Conservation (phyloP, 2,113 vertebrate genomes). For the Urocitellus parryii region DNA sequence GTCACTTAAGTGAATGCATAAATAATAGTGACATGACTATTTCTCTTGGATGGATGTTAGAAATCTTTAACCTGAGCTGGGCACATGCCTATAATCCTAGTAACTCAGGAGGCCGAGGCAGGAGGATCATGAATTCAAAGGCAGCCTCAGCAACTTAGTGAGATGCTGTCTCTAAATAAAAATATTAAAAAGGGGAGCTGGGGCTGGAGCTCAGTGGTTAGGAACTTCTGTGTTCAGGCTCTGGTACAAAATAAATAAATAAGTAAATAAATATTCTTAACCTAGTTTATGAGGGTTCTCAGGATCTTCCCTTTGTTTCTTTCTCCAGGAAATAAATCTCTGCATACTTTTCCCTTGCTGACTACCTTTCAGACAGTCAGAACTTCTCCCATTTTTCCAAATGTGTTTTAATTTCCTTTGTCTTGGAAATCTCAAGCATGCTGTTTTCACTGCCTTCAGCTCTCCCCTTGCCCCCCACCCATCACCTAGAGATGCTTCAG, state of each 20-base stretch:
- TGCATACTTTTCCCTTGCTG: not conserved
- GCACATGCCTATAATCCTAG: no score
- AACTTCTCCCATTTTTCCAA: not conserved
- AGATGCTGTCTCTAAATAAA: no score
- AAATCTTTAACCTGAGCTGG: not conserved
- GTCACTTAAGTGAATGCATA: not conserved
- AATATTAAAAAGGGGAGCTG: no score
- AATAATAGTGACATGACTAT: not conserved
- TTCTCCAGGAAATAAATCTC: not conserved
- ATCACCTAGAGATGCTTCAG: not conserved
- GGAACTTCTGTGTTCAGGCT: no score
- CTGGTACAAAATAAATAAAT: not conserved
- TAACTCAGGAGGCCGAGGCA: no score
- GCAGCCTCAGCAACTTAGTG: no score
- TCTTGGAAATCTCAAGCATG: not conserved
- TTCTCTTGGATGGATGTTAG: not conserved
- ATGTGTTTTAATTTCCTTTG: not conserved
- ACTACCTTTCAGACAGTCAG: not conserved
- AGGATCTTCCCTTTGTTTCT: no score
- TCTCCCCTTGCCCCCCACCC: not conserved
- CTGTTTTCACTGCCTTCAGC: no score
- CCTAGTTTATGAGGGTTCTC: not conserved
- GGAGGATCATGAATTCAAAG: no score
- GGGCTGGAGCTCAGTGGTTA: no score
- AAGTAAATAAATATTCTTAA: not conserved